Conservation (phyloP, 1,140 invertebrate species). For the Phymorhynchus buccinoides region DNA sequence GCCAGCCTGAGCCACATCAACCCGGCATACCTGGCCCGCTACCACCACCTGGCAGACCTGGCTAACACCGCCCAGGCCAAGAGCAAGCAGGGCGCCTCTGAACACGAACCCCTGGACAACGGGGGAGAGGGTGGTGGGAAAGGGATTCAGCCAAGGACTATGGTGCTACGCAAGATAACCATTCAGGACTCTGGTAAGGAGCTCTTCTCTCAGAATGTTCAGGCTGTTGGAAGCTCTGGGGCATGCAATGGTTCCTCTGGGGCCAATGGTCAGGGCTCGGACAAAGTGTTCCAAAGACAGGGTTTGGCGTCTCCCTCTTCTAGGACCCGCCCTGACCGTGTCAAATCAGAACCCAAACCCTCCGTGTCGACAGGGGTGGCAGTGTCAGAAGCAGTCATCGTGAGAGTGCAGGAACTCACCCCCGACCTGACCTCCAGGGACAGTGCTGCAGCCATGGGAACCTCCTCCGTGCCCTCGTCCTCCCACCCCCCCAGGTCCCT, state of each 20-base stretch:
- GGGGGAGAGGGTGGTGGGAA: not conserved
- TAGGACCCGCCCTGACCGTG: not conserved
- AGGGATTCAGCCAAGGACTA: conserved; percentile 1
- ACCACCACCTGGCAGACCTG: conserved; percentile 20
- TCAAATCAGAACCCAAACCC: not conserved
- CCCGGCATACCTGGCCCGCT: conserved; percentile 19
- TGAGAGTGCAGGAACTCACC: conserved; percentile 9
- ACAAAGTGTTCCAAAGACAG: not conserved
- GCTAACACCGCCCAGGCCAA: not conserved
- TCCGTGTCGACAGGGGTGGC: not conserved
- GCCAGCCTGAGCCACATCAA: conserved; percentile 27
- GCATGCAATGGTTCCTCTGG: no score
- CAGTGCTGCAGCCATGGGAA: not conserved
- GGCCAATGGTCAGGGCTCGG: not conserved
- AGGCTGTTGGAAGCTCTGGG: not conserved
- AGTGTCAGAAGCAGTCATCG: not conserved
- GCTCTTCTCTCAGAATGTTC: not conserved
- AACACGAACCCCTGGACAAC: not conserved
- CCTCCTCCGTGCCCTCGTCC: not conserved
- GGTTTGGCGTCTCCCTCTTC: not conserved
- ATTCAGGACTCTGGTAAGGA: conserved; percentile 32
- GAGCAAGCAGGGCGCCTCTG: not conserved
- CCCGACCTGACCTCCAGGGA: not conserved
- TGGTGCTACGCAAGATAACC: conserved; percentile 37
- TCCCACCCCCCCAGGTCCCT: not conserved